Percentiles rank a stretch among this genome's conserved stretches.
Evolutionary conservation across 2,113 vertebrate genomes (phyloP).

Genomic region (Phocoena phocoena): DNA sequence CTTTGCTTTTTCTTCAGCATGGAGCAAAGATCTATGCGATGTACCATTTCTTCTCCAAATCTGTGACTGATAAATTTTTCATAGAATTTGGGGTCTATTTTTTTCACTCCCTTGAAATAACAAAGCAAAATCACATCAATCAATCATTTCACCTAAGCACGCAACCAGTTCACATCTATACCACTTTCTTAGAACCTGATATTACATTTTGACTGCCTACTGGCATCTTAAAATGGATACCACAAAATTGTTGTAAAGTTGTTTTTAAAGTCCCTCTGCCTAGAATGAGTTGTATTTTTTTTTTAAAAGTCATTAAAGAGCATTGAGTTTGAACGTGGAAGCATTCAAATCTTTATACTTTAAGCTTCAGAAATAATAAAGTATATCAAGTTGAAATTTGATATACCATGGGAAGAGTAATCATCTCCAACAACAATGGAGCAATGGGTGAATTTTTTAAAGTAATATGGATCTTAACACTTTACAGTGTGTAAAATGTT

Average conservation of each 20-base stretch:
- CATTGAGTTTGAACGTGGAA: neutral
- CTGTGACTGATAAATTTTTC: conserved; percentile 85
- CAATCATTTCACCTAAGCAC: neutral
- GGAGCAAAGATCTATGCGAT: conserved; percentile 94
- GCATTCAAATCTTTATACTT: neutral
- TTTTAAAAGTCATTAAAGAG: neutral
- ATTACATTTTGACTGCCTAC: neutral
- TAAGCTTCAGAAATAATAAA: conserved; percentile 2
- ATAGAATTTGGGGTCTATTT: conserved; percentile 90
- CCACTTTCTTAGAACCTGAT: neutral
- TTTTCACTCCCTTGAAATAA: conserved; percentile 91
- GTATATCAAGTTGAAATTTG: neutral
- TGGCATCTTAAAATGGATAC: conserved; percentile 8
- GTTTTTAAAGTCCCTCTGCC: conserved; percentile 1
- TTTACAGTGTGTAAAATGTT: neutral
- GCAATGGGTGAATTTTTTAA: neutral
- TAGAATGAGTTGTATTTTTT: neutral
- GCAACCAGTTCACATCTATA: neutral
- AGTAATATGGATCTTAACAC: neutral
- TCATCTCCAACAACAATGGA: neutral
- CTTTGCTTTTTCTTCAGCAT: conserved; percentile 95
- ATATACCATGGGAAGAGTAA: neutral
- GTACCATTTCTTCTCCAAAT: conserved; percentile 92
- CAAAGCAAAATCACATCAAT: conserved; percentile 73
- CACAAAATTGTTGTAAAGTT: neutral